These are phyloP conservation scores for Drosophila setifemur DNA, from an alignment of 1,140 invertebrate species.

Conservation along the genomic window DNA sequence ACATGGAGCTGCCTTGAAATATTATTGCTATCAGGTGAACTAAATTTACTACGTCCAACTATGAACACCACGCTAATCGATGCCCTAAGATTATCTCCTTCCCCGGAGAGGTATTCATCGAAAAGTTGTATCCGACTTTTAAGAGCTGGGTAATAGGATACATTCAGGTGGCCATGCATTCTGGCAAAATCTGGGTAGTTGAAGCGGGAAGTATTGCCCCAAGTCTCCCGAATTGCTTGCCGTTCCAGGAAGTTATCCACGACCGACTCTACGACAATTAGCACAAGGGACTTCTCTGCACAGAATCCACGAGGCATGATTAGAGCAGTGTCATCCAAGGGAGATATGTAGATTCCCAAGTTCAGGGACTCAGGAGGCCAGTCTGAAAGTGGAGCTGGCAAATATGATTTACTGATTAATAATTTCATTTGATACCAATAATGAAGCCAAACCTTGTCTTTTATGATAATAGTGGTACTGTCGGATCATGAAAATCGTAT, in stretches of 20 bases:
- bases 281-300: background rate
- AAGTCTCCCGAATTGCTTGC: conserved; percentile 89
- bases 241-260: background rate
- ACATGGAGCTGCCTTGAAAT: conserved; percentile 43
- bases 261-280: background rate
- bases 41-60: conserved; percentile 44
- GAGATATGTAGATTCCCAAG: no score
- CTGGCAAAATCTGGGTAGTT: conserved; percentile 83
- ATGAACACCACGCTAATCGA: conserved; percentile 63
- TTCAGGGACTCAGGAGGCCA: no score
- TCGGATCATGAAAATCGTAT: no score
- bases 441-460: no score
- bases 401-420: no score
- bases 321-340: background rate
- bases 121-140: conserved; percentile 34
- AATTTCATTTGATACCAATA: no score
- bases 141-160: background rate
- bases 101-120: conserved; percentile 34
- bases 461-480: no score
- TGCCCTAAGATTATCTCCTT: conserved; percentile 18
- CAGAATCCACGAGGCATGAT: background rate
- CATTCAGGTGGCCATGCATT: conserved; percentile 50
- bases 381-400: no score
- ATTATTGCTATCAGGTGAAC: conserved; percentile 50
- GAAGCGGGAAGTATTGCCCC: conserved; percentile 86